A percentile compares a stretch with the other conserved stretches of the same genome.
Evolutionary conservation across 35 echinoderm and acorn worm genomes (phyloP).

Genomic region (Nesometra sesokonis): DNA sequence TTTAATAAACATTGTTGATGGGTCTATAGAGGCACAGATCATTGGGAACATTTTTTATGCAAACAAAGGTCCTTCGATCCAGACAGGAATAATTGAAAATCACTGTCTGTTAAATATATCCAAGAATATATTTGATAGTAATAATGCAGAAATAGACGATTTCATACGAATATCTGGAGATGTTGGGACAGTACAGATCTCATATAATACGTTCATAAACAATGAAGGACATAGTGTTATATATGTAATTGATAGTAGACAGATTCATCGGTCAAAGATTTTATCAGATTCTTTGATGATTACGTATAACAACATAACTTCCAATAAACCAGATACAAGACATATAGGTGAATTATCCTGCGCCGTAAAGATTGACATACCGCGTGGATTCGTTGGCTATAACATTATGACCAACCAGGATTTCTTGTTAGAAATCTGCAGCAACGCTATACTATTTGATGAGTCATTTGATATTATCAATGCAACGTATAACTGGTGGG

Average conservation of each 20-base stretch:
- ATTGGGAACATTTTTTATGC: not conserved
- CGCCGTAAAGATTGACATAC: not conserved
- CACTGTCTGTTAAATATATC: not conserved
- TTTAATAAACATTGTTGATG: not conserved
- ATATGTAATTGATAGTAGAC: not conserved
- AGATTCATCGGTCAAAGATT: not conserved
- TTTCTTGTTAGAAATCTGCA: not conserved
- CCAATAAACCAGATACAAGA: not conserved
- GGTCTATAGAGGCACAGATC: not conserved
- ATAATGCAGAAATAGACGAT: not conserved
- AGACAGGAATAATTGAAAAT: not conserved
- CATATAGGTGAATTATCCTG: not conserved
- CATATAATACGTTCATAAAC: not conserved
- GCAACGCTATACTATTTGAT: not conserved
- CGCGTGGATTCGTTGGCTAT: not conserved
- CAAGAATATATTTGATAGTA: not conserved
- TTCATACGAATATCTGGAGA: not conserved
- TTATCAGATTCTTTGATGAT: not conserved
- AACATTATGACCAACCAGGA: not conserved
- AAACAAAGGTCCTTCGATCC: not conserved
- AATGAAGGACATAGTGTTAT: not conserved
- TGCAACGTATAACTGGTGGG: not conserved
- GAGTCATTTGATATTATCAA: not conserved
- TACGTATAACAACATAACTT: not conserved
- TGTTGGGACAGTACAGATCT: not conserved